phyloP scores from a whole-genome alignment of 2,888 invertebrate species.

The Trachelus troglodyta region DNA sequence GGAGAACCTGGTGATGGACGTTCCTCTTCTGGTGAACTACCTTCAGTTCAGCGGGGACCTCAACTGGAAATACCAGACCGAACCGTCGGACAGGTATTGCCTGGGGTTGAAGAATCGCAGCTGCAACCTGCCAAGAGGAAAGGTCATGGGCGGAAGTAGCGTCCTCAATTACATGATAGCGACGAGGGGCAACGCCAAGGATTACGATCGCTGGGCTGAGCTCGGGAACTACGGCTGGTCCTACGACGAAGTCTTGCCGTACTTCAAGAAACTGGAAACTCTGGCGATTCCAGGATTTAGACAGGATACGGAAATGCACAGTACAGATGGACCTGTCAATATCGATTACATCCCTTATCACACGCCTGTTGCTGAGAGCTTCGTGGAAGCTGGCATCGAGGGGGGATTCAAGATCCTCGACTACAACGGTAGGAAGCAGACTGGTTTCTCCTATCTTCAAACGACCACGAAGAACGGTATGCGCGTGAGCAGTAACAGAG shows the following conservation, averaged over 20 bases:
- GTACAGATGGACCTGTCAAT: constrained; percentile 70
- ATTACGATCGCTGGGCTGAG: constrained; percentile 82
- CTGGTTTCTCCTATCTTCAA: constrained; percentile 74
- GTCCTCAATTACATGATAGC: constrained; percentile 86
- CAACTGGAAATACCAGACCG: constrained; percentile 86
- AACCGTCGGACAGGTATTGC: constrained; percentile 79
- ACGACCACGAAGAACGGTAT: constrained; percentile 75
- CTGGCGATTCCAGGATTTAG: constrained; percentile 53
- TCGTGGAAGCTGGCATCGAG: constrained; percentile 74
- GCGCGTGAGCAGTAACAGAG: constrained; percentile 76
- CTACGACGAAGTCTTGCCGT: constrained; percentile 77
- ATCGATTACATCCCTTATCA: constrained; percentile 70
- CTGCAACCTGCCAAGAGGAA: constrained; percentile 71
- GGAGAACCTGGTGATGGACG: constrained; percentile 80
- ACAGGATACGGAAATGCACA: constrained; percentile 69
- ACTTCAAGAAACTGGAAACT: constrained; percentile 83
- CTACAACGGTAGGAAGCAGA: constrained; percentile 73
- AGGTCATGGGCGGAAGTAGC: constrained; percentile 85
- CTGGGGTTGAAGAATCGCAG: constrained; percentile 66
- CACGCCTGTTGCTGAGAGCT: constrained; percentile 72
- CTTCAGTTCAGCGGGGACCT: constrained; percentile 75
- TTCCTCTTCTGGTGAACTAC: constrained; percentile 79
- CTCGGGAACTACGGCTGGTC: constrained; percentile 81
- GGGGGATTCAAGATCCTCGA: constrained; percentile 73
- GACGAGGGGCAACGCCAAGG: constrained; percentile 76